A percentile compares a stretch with the other conserved stretches of the same genome.
These are phyloP conservation scores for Cerceris ruficornis DNA, from an alignment of 2,888 invertebrate species.

Conservation along the genomic window DNA sequence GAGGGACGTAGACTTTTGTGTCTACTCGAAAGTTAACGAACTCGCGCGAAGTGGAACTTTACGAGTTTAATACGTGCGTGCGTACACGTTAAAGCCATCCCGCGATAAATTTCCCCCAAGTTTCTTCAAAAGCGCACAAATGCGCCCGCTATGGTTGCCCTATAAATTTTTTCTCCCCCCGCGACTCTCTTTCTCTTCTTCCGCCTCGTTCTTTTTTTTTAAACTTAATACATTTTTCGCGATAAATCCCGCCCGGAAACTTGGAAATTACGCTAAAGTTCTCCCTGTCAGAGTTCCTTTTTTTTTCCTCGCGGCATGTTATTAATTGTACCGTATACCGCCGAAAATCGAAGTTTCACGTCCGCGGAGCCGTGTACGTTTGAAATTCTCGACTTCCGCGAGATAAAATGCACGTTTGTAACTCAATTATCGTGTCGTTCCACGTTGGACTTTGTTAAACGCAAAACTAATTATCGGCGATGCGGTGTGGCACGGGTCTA, in stretches of 20 bases:
- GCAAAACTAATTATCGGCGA: background rate
- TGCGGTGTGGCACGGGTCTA: background rate
- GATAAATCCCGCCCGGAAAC: too few species aligned
- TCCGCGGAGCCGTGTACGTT: too few species aligned
- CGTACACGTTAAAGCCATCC: background rate
- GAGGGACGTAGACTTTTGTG: conserved; percentile 2
- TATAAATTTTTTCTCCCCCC: background rate
- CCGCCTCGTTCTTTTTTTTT: too few species aligned
- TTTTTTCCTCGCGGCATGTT: too few species aligned
- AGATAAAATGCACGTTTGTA: too few species aligned
- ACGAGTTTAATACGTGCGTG: background rate
- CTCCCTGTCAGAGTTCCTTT: too few species aligned
- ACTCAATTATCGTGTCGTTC: background rate
- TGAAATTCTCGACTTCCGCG: too few species aligned
- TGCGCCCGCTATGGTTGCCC: background rate
- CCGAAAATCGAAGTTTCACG: too few species aligned
- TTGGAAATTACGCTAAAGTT: too few species aligned
- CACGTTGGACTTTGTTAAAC: background rate
- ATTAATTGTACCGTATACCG: too few species aligned
- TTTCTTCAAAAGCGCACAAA: background rate
- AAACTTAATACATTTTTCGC: too few species aligned
- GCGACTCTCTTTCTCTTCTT: background rate
- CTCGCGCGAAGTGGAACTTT: background rate
- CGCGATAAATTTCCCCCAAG: background rate
- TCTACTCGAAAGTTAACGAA: conserved; percentile 7